Evolutionary conservation across 2,797 vertebrate species (phyloP), one percentile per base, ranked within the genome.

Genomic region (Sphenopsis melanotis): DNA sequence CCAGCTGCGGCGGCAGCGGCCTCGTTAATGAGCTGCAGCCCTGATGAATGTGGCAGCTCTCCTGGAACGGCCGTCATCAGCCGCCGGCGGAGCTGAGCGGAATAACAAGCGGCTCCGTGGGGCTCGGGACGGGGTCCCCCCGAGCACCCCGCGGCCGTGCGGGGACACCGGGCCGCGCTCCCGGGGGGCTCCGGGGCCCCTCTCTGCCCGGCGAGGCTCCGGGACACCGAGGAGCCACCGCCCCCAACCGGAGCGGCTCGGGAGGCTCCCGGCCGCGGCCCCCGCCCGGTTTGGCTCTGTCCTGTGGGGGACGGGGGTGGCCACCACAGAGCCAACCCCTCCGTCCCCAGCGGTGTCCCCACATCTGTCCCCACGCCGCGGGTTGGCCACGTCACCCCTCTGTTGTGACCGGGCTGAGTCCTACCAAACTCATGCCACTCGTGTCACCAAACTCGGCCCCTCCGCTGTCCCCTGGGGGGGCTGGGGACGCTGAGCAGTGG

Each of bases 21-120:
- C 90, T 63, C 95, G 76, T 10, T 96, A 95, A 76, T 42, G 46
- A 84, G 75, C 91, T 1, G 29, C 83, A 9, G 4, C 19, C 22
- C 89, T 52, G 19, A 36, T 93, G 94, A 92, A 95, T 87, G 96
- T 82, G 91, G 89, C 95, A 90, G 94, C 87, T 95, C 96, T 94
- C 74, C 92, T 82, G 95, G 95, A 96, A 94, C 89, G 6, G 64
- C 46, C 86, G 93, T 24, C 95, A 70, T 82, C 7, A 93, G 50
- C 83, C 3, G n/a, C 65, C 66, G 2, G 77, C 9, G 30, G 59
- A 94, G 39, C 80, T 90, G 96, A 96, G 94, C 36, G 16, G 95
- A 96, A 96, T 96, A 96, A 93, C 94, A 95, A 94, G 30, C 65
- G 63, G 74, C 71, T 69, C 65, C 5, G 1, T 0, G 9, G 90